Conservation (phyloP, 2,888 invertebrate genomes). For the Xestoiulus laeticollis region DNA sequence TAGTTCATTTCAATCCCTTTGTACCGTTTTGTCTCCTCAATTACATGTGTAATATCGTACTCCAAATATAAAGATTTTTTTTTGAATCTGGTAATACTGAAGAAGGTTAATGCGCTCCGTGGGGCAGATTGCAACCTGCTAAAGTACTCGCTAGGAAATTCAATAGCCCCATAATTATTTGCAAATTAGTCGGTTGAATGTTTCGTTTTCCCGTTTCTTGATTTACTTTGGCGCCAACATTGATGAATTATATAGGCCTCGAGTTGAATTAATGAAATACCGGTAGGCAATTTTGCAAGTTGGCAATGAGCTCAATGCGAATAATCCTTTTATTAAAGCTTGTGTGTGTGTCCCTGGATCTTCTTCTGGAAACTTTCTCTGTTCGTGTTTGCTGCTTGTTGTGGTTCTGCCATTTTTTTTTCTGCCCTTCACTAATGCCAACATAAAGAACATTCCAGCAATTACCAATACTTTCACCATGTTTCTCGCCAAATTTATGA, state of each 20-base stretch:
- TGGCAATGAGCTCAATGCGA: background rate
- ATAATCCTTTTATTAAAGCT: constrained; percentile 13
- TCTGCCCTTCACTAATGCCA: constrained; percentile 10
- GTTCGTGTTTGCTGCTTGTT: background rate
- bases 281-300: background rate
- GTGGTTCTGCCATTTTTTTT: background rate
- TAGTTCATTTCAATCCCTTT: no score
- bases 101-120: constrained; percentile 18
- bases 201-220: background rate
- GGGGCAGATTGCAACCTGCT: background rate
- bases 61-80: no score
- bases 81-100: background rate
- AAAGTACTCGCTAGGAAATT: background rate
- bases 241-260: constrained; percentile 2
- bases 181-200: background rate
- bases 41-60: no score
- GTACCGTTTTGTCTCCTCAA: no score
- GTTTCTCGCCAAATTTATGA: constrained; percentile 42
- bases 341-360: background rate
- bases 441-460: constrained; percentile 20
- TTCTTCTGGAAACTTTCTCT: background rate
- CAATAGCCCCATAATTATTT: background rate
- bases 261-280: constrained; percentile 23
- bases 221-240: background rate
- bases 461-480: constrained; percentile 4